Base-by-base conservation (phyloP, 2,797 vertebrate genomes). In the Periparus ater region DNA sequence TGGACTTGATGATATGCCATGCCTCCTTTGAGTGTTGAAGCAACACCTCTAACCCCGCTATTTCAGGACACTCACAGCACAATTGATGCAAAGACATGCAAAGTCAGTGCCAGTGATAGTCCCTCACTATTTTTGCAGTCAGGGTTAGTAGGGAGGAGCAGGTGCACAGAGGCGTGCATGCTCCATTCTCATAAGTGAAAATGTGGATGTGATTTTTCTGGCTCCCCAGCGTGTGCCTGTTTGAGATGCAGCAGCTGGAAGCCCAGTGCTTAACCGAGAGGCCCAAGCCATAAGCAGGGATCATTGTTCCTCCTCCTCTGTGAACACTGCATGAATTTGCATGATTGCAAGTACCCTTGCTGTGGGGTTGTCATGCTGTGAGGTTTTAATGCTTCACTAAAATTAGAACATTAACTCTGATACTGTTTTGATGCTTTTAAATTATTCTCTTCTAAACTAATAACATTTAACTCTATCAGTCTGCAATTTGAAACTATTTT, bases 201-300 rank as follows among this genome's bases (percentile, higher is more conserved):
- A 61, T 57, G 40, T 38, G 81, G 38, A 40, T 78, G 85, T 85
- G 85, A 55, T 93, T 96, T 87, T 89, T 71, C 34, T 40, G 10
- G 14, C 47, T 85, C 34, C 42, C 29, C 32, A 7, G 63, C 0
- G 0, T 45, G 36, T 83, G 51, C 68, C 65, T 40, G 23, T 67
- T 83, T 45, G 79, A 90, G 66, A 77, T 83, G 50, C 42, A 90
- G 79, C 82, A 83, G 90, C 79, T 93, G 90, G 85, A 93, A 93
- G 61, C 45, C 48, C 71, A 30, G 32, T 32, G 42, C 36, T 85
- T 60, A 51, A 66, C 36, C 1, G 32, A 63, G 75, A 63, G 53
- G 61, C 48, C 23, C 36, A 48, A 70, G 45, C 53, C 21, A 3
- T 60, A 77, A 57, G 72, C 13, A 45, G 68, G 48, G n/a, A 88